These are phyloP conservation scores for Mormyrus iriodes DNA, from an alignment of 2,113 vertebrate genomes.

Conservation along the genomic window DNA sequence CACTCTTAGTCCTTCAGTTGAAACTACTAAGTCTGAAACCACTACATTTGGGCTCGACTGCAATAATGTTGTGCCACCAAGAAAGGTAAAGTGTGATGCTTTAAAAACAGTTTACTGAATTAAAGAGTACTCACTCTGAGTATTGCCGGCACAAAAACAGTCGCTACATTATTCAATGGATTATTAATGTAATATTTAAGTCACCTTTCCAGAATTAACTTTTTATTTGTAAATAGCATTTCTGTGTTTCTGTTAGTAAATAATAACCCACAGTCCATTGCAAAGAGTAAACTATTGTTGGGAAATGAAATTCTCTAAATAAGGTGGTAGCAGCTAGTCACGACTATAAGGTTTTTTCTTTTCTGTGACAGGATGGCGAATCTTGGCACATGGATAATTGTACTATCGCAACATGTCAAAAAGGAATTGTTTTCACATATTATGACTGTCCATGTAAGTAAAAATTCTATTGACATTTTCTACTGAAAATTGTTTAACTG, in stretches of 20 bases:
- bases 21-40: background rate
- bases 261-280: background rate
- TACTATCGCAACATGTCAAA: constrained; percentile 62
- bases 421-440: constrained; percentile 51
- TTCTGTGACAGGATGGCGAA: constrained; percentile 62
- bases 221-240: background rate
- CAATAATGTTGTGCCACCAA: constrained; percentile 37
- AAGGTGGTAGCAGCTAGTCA: background rate
- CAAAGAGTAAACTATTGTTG: background rate
- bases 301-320: background rate
- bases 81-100: constrained; percentile 41
- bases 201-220: background rate
- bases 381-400: constrained; percentile 66
- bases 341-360: background rate
- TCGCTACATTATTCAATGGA: background rate
- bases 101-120: background rate
- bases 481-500: background rate
- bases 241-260: background rate
- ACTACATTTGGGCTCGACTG: constrained; percentile 39
- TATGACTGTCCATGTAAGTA: constrained; percentile 82
- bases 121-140: background rate
- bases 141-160: background rate
- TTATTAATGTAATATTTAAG: constrained; percentile 24
- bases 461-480: background rate
- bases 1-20: background rate